Conservation (phyloP, 2,797 vertebrate genomes). For the Pristis pectinata region DNA sequence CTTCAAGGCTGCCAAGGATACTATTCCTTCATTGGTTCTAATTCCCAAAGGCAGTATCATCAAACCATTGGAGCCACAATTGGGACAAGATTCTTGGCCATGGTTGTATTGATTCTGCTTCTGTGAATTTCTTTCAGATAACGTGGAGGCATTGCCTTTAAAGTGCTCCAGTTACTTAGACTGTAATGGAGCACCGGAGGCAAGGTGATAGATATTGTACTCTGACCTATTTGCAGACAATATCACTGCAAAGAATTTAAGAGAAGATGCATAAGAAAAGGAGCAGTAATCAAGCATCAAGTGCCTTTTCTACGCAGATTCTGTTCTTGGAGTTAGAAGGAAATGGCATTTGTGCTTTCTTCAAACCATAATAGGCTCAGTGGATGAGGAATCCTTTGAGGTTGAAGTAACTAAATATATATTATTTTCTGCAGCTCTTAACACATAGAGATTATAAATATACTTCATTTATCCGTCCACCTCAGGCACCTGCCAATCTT, state of each 20-base stretch:
- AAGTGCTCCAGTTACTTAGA: not conserved
- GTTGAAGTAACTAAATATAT: not conserved
- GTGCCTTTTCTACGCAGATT: not conserved
- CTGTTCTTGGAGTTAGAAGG: not conserved
- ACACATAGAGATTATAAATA: conserved; percentile 20
- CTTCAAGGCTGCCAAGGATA: not conserved
- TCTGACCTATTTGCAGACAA: conserved; percentile 19
- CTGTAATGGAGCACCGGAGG: conserved; percentile 20
- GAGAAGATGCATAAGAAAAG: not conserved
- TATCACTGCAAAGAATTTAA: not conserved
- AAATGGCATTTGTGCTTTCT: not conserved
- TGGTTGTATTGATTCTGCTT: not conserved
- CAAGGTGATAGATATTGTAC: conserved; percentile 13
- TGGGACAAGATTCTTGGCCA: conserved; percentile 1
- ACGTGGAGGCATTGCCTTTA: not conserved
- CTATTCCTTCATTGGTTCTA: conserved; percentile 3
- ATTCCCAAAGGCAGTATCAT: conserved; percentile 29
- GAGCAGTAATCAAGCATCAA: not conserved
- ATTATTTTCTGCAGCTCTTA: not conserved
- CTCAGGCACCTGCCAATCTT: conserved; percentile 28
- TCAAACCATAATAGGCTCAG: not conserved
- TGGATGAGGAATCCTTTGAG: not conserved
- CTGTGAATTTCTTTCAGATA: conserved; percentile 19
- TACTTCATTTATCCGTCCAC: conserved; percentile 6
- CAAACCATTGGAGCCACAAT: not conserved